Evolutionary conservation across 2,797 vertebrate genomes (phyloP), one percentile per base, ranked within the genome.

Genomic region (Fistularia tabacaria): DNA sequence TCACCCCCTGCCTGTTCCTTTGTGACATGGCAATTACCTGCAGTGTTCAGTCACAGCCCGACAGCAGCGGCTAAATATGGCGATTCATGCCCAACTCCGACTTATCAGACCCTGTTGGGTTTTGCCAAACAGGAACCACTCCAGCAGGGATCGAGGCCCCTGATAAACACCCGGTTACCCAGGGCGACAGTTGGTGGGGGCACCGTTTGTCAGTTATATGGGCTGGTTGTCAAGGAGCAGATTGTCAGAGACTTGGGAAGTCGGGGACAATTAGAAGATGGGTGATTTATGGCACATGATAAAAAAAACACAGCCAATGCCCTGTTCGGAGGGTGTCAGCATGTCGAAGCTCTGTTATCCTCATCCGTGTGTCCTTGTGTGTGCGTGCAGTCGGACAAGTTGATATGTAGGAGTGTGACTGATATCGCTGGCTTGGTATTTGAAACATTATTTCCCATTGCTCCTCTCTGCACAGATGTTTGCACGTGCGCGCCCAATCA

Each of bases 131-230:
- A 62, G 69, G 69, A 72, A 61, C 40, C 58, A 15, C 60, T 71
- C 61, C 46, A 40, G 49, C 57, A 59, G 51, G 64, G 62, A 68
- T 57, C 58, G 51, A 53, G 61, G 73, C 54, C 62, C 43, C 80
- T 71, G 84, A 83, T 79, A 73, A 86, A 79, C 63, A 51, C 49
- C 41, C 14, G 43, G 74, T 81, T 72, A 41, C 80, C 81, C 65
- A 12, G 71, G 74, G 69, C 59, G 44, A 72, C 53, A 43, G 63
- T 61, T 74, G 79, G 73, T 43, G 58, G 57, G 72, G 79, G 68
- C 69, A 53, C 76, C 47, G 59, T 87, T 86, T 80, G 84, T 87
- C 84, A 84, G 59, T 79, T 83, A 71, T 85, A 86, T 67, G 71
- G 73, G 73, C 71, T 53, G 66, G 66, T 84, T 85, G 84, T 86